Conservation (phyloP, 1,140 invertebrate genomes). For the Mactra quadrangularis region DNA sequence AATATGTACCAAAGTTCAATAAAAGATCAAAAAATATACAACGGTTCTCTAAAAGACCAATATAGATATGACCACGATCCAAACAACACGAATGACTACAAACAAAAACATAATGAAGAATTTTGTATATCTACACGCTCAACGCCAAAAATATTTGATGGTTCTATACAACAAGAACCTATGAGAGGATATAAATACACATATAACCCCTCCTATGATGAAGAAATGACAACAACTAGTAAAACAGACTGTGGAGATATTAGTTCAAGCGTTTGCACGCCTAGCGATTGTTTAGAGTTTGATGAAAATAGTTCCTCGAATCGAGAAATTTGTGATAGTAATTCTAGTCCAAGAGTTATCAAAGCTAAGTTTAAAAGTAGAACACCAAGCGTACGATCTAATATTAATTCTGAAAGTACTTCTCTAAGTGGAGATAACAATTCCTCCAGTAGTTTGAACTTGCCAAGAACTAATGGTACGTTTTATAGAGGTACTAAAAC, state of each 20-base stretch:
- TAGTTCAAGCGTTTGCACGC: slow-evolving; percentile 41
- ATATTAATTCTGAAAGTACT: slow-evolving; percentile 45
- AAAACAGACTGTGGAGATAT: neutral
- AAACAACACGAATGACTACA: neutral
- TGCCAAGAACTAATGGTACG: slow-evolving; percentile 52
- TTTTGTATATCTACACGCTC: neutral
- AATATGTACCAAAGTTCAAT: slow-evolving; percentile 23
- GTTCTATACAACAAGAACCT: neutral
- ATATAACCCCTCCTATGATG: slow-evolving; percentile 50
- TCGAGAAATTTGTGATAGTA: slow-evolving; percentile 46
- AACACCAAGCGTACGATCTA: slow-evolving; percentile 44
- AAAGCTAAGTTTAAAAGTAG: slow-evolving; percentile 34
- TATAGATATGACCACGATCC: slow-evolving; percentile 1
- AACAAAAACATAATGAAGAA: neutral
- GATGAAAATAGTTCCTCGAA: neutral
- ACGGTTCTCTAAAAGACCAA: slow-evolving; percentile 27
- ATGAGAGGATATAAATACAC: slow-evolving; percentile 61
- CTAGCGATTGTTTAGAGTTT: slow-evolving; percentile 52
- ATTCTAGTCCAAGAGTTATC: slow-evolving; percentile 10
- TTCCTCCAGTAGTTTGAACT: slow-evolving; percentile 11
- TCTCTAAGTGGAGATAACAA: slow-evolving; percentile 48
- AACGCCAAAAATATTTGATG: slow-evolving; percentile 28
- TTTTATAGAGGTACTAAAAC: slow-evolving; percentile 38
- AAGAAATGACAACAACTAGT: slow-evolving; percentile 42
- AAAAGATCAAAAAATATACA: slow-evolving; percentile 18